Conservation (phyloP, 2,797 vertebrate species). For the Tokudaia muenninki region DNA sequence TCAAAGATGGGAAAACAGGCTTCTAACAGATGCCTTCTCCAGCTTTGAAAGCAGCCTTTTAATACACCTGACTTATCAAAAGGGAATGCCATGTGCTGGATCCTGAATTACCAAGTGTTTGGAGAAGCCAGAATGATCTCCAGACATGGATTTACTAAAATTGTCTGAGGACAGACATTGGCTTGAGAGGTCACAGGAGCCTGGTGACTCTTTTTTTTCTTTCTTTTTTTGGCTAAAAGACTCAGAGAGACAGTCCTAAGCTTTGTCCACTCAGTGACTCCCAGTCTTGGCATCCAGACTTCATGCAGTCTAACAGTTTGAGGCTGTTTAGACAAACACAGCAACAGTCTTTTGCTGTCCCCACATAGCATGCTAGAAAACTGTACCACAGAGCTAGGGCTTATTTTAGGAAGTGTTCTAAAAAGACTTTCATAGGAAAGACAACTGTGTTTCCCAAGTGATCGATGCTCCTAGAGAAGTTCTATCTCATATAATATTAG, state of each 20-base stretch:
- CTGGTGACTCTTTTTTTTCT: slow-evolving; percentile 42
- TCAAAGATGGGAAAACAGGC: background rate
- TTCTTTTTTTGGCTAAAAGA: slow-evolving; percentile 65
- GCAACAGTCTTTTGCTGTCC: background rate
- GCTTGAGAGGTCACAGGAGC: slow-evolving; percentile 64
- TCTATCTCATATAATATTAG: slow-evolving; percentile 33
- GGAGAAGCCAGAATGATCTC: slow-evolving; percentile 78
- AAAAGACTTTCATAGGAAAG: slow-evolving; percentile 40
- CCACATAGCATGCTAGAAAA: background rate
- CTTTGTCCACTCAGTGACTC: slow-evolving; percentile 30
- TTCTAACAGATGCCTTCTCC: slow-evolving; percentile 33
- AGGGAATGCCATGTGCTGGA: slow-evolving; percentile 74
- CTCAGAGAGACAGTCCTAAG: slow-evolving; percentile 16
- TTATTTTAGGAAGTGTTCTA: slow-evolving; percentile 53
- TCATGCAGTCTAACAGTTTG: background rate
- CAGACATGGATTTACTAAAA: slow-evolving; percentile 80
- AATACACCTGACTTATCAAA: slow-evolving; percentile 75
- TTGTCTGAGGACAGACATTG: slow-evolving; percentile 68
- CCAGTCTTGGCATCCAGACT: background rate
- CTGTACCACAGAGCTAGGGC: background rate
- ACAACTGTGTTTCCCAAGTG: slow-evolving; percentile 1
- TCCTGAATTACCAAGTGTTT: slow-evolving; percentile 77
- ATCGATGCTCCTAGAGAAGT: background rate
- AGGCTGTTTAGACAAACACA: background rate
- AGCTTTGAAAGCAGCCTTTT: slow-evolving; percentile 65